phyloP scores from a whole-genome alignment of 2,113 vertebrate species.

The Corythornis madagascariensis region DNA sequence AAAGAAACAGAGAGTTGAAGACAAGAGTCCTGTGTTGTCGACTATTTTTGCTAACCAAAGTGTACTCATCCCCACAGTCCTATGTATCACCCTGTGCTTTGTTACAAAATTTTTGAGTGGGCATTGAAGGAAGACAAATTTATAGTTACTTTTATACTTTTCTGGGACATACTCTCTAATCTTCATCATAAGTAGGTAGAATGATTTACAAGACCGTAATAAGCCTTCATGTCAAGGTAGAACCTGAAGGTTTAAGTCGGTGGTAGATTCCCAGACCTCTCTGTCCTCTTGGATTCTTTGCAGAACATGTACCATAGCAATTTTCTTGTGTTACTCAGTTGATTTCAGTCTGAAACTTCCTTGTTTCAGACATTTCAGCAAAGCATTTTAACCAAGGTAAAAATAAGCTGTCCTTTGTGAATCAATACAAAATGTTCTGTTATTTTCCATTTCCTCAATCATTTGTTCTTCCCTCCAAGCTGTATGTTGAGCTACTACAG shows the following conservation, averaged over 20 bases:
- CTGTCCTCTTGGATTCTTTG: not conserved
- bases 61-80: not conserved
- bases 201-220: fast-evolving
- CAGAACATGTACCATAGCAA: not conserved
- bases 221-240: fast-evolving
- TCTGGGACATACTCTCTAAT: not conserved
- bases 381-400: not conserved
- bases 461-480: not conserved
- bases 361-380: not conserved
- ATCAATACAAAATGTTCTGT: not conserved
- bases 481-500: not conserved
- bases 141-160: not conserved
- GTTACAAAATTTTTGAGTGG: not conserved
- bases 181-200: not conserved
- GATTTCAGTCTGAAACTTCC: not conserved
- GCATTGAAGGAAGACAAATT: not conserved
- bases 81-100: not conserved
- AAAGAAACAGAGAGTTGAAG: not conserved
- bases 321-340: not conserved
- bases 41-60: not conserved
- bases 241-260: not conserved
- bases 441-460: not conserved
- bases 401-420: not conserved
- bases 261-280: not conserved
- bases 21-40: not conserved